Conservation (phyloP, 2,888 invertebrate species). For the Xylocampa areola region DNA sequence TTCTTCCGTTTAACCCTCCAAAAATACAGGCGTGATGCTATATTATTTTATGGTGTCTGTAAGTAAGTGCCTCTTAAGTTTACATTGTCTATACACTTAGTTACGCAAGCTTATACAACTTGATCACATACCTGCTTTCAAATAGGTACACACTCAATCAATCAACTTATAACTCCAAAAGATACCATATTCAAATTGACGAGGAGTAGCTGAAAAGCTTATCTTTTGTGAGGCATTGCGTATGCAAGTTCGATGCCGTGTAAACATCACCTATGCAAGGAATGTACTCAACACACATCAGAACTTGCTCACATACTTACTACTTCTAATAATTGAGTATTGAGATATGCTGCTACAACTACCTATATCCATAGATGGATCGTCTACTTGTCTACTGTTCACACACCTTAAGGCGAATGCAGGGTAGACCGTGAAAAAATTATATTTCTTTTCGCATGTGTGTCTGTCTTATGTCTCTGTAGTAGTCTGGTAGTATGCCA, state of each 20-base stretch:
- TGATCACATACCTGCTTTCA: constrained; percentile 12
- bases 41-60: too few species aligned
- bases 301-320: constrained; percentile 55
- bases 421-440: too few species aligned
- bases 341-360: constrained; percentile 47
- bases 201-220: constrained; percentile 47
- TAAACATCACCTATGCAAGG: constrained; percentile 53
- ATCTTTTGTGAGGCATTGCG: constrained; percentile 40
- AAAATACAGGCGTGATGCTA: too few species aligned
- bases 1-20: too few species aligned
- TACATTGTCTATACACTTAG: too few species aligned
- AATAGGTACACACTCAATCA: constrained; percentile 24
- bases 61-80: too few species aligned
- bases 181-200: constrained; percentile 44
- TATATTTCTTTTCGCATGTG: too few species aligned
- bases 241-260: constrained; percentile 45
- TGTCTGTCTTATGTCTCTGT: too few species aligned
- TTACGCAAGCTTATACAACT: background rate
- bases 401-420: constrained; percentile 48
- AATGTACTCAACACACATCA: constrained; percentile 55
- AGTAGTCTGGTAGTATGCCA: too few species aligned
- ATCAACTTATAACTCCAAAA: constrained; percentile 41
- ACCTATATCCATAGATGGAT: constrained; percentile 39
- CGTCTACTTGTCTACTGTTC: constrained; percentile 30
- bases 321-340: constrained; percentile 51